Conservation (phyloP, 2,797 vertebrate species). For the Lagorchestes hirsutus region DNA sequence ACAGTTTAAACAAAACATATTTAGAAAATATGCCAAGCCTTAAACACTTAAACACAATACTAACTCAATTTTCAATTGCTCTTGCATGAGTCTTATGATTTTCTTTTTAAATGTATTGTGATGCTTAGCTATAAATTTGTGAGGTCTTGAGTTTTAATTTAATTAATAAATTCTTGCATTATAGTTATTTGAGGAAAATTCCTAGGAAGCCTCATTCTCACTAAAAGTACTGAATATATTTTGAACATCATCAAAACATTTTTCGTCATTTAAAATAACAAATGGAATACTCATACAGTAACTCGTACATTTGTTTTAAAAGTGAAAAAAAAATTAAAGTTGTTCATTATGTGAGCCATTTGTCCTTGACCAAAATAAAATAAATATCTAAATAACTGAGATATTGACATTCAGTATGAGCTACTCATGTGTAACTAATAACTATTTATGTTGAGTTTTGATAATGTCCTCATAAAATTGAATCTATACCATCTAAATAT, state of each 20-base stretch:
- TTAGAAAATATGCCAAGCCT: neutral
- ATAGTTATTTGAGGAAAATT: slow-evolving; percentile 52
- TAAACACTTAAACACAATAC: slow-evolving; percentile 42
- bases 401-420: slow-evolving; percentile 25
- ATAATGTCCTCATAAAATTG: slow-evolving; percentile 57
- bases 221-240: slow-evolving; percentile 55
- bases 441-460: slow-evolving; percentile 35
- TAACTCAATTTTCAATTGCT: slow-evolving; percentile 13
- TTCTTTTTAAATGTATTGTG: slow-evolving; percentile 57
- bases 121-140: slow-evolving; percentile 30
- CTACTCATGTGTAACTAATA: neutral
- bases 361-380: slow-evolving; percentile 46
- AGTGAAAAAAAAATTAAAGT: slow-evolving; percentile 41
- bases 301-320: neutral
- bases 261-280: slow-evolving; percentile 48
- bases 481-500: slow-evolving; percentile 26
- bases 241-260: slow-evolving; percentile 47
- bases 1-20: neutral
- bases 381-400: slow-evolving; percentile 24
- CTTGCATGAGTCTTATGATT: slow-evolving; percentile 49
- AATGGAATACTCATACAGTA: slow-evolving; percentile 1
- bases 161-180: slow-evolving; percentile 55
- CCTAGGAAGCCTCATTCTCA: slow-evolving; percentile 58
- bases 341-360: slow-evolving; percentile 14
- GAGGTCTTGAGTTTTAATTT: slow-evolving; percentile 58